Conservation (phyloP, 2,113 vertebrate species). For the Paramisgurnus dabryanus region DNA sequence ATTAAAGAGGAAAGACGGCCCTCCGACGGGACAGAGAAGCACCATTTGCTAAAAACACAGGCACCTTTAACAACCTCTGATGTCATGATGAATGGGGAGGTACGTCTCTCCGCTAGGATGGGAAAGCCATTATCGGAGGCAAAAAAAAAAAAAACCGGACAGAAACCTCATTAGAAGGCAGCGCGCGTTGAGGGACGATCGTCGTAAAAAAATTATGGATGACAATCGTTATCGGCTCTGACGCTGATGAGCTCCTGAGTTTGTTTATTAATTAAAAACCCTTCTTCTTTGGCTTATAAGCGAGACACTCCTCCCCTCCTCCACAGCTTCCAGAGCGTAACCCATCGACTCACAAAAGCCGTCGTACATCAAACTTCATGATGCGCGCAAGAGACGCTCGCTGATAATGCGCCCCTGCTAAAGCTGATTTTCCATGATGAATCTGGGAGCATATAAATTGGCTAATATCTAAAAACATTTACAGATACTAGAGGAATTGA, state of each 20-base stretch:
- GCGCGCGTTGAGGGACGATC: constrained; percentile 97
- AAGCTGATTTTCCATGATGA: constrained; percentile 99
- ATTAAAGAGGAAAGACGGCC: constrained; percentile 65
- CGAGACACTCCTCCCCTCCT: constrained; percentile 40
- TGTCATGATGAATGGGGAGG: constrained; percentile 55
- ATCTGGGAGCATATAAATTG: constrained; percentile 99
- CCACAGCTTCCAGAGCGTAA: constrained; percentile 71
- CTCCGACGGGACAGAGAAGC: constrained; percentile 63
- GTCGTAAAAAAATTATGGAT: constrained; percentile 99
- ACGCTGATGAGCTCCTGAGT: constrained; percentile 99
- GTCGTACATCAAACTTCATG: constrained; percentile 99
- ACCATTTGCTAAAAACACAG: constrained; percentile 54
- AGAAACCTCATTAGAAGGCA: constrained; percentile 98
- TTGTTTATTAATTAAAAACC: constrained; percentile 99
- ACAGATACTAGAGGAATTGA: constrained; percentile 99
- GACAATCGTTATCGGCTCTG: constrained; percentile 96
- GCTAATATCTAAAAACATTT: constrained; percentile 99
- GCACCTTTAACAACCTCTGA: constrained; percentile 54
- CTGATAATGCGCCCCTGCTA: constrained; percentile 98
- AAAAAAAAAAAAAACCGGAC: constrained; percentile 74
- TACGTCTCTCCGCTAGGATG: constrained; percentile 72
- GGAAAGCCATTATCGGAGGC: constrained; percentile 95
- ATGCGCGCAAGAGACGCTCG: constrained; percentile 90
- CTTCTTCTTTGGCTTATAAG: constrained; percentile 73
- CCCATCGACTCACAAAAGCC: constrained; percentile 94